Conservation (phyloP, 2,113 vertebrate species). For the Mesoclemmys tuberculata region DNA sequence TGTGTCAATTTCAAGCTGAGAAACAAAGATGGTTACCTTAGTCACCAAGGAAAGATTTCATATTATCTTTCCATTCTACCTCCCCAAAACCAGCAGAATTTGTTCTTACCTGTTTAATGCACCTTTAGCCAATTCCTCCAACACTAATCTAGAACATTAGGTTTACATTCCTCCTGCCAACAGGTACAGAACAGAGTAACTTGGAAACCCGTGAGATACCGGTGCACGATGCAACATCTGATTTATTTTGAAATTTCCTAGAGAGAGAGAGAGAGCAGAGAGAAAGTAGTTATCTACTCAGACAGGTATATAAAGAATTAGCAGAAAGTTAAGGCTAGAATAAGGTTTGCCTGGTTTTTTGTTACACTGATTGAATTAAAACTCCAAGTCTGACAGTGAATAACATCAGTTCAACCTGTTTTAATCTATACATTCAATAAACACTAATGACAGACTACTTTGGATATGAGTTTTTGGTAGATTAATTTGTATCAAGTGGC, state of each 20-base stretch:
- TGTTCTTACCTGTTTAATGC: conserved; percentile 64
- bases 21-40: not conserved
- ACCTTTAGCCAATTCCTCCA: conserved; percentile 56
- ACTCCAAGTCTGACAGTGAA: not conserved
- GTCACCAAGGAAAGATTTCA: not conserved
- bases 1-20: not conserved
- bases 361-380: not conserved
- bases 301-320: not conserved
- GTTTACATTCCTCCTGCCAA: conserved; percentile 75
- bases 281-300: conserved; percentile 47
- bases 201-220: conserved; percentile 69
- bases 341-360: not conserved
- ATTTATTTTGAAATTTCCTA: conserved; percentile 69
- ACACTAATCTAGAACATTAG: conserved; percentile 51
- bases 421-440: not conserved
- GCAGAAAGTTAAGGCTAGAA: not conserved
- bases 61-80: not conserved
- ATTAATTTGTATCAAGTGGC: not conserved
- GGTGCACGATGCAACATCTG: conserved; percentile 70
- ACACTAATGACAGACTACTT: not conserved
- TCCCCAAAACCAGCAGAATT: not conserved
- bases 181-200: conserved; percentile 55
- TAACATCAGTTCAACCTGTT: not conserved
- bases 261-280: conserved; percentile 46
- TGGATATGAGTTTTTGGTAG: not conserved